Evolutionary conservation across 2,888 invertebrate genomes (phyloP).

Genomic region (Cephalotes varians): DNA sequence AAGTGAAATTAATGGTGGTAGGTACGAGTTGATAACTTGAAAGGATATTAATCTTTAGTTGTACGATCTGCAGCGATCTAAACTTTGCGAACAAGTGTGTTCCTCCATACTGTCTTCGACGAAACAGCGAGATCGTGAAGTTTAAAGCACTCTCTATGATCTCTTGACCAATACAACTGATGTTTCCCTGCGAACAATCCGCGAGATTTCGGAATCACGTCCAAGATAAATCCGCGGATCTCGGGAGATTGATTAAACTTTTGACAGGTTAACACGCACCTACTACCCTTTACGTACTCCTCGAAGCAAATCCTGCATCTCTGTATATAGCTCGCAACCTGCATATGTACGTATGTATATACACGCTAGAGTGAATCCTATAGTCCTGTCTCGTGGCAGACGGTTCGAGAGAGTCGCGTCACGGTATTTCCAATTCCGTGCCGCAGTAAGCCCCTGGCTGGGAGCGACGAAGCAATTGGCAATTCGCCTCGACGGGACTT

Average conservation of each 20-base stretch:
- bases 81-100: not conserved
- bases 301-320: conserved; percentile 23
- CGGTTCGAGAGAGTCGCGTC: conserved; percentile 2
- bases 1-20: conserved; percentile 1
- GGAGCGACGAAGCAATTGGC: conserved; percentile 56
- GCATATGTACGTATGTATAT: conserved; percentile 51
- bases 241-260: conserved; percentile 26
- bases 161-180: not conserved
- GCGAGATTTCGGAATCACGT: not conserved
- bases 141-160: not conserved
- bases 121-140: not conserved
- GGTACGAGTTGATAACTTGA: conserved; percentile 18
- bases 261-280: conserved; percentile 36
- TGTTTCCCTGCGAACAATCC: not conserved
- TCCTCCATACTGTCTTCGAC: not conserved
- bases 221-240: not conserved
- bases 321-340: conserved; percentile 40
- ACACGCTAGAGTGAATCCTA: conserved; percentile 25
- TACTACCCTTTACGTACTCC: not conserved
- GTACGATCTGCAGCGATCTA: not conserved
- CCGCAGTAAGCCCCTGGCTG: conserved; percentile 29
- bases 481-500: conserved; percentile 55
- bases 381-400: conserved; percentile 24
- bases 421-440: conserved; percentile 53
- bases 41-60: not conserved